A percentile compares a stretch with the other conserved stretches of the same genome.
These are phyloP conservation scores for Zaprionus capensis DNA, from an alignment of 1,140 invertebrate species.

Conservation along the genomic window DNA sequence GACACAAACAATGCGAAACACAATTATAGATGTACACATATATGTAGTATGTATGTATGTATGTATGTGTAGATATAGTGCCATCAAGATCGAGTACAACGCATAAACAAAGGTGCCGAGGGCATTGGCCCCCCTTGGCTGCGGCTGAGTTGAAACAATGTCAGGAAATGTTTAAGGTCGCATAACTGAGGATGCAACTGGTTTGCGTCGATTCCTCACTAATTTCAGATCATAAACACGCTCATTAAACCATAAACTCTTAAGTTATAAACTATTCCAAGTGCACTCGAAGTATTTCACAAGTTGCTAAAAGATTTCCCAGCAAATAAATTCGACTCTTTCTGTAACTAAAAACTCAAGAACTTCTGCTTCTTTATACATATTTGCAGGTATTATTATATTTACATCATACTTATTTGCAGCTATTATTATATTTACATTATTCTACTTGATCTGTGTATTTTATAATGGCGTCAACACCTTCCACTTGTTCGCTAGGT, in stretches of 20 bases:
- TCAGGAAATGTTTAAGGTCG: slow-evolving; percentile 74
- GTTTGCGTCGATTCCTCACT: slow-evolving; percentile 6
- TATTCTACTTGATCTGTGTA: neutral
- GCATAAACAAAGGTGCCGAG: slow-evolving; percentile 54
- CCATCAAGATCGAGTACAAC: slow-evolving; percentile 11
- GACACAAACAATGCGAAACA: slow-evolving; percentile 7
- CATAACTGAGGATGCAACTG: neutral
- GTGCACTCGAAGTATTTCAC: neutral
- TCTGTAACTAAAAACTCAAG: too few species aligned
- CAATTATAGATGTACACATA: slow-evolving; percentile 5
- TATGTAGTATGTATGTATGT: neutral
- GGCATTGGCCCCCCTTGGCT: slow-evolving; percentile 47
- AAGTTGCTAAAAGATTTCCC: neutral
- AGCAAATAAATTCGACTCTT: neutral
- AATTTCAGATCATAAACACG: neutral
- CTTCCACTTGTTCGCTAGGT: slow-evolving; percentile 49
- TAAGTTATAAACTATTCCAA: neutral
- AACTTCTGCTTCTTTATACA: neutral
- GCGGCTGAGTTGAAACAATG: slow-evolving; percentile 53
- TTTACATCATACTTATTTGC: neutral
- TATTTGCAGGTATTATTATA: neutral
- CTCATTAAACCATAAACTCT: neutral
- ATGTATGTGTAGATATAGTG: slow-evolving; percentile 20
- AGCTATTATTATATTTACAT: neutral
- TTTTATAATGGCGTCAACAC: neutral